Base-by-base conservation (phyloP, 2,888 invertebrate genomes). In the Peribatodes rhomboidaria region DNA sequence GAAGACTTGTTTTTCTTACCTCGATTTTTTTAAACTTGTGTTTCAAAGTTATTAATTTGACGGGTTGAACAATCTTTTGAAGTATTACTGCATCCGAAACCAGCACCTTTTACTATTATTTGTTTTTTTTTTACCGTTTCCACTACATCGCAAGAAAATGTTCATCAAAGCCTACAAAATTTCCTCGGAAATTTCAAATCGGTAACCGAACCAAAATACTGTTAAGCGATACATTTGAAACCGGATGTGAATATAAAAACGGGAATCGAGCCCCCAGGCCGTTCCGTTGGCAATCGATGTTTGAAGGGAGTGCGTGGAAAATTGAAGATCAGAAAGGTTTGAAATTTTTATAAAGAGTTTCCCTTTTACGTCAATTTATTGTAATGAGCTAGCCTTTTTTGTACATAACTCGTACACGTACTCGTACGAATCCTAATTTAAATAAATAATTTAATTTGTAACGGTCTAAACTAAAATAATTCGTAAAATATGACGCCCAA, bases 181-280 rank as follows among this genome's bases (percentile, higher is more conserved):
- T 44, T 22, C 13, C 22, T 13, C 13, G 20, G 13, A 22, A 44
- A 44, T 44, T 44, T 44, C 44, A 47, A 47, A 47, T 31, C 10
- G 11, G 16, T 27, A 27, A 27, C 27, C 6, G 27, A 52, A 20
- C n/a, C 14, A 20, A 37, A 52, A 52, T 37, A 37, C 13, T 22
- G 37, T 39, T 20, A 39, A 22, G n/a, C 52, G 20, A 52, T 52
- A 39, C 52, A 52, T 52, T 39, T 39, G 9, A 52, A 22, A 14
- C 37, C n/a, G 52, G 52, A 52, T 39, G 20, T 22, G 37, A 52
- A 20, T 37, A 22, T 22, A 52, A 37, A 52, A 37, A 31, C 35
- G 37, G n/a, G 20, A 18, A 52, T 37, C n/a, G 22, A 10, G 31
- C 20, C 52, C 52, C 13, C 18, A 11, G 52, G 52, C 37, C 0